phyloP scores from a whole-genome alignment of 2,797 vertebrate species.

The Rhyacichthys aspro region DNA sequence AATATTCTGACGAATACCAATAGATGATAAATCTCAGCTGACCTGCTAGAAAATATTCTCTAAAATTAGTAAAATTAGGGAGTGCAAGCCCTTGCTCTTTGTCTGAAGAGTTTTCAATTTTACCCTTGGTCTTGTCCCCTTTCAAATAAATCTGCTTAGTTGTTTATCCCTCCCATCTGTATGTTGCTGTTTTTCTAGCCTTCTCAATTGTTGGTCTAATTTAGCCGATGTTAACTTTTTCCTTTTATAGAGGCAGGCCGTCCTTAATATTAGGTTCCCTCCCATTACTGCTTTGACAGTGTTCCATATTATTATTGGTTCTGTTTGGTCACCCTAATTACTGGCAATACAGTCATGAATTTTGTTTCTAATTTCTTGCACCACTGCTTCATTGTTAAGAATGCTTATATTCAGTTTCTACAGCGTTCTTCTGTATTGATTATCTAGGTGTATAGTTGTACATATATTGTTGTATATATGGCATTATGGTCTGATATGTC shows the following conservation, averaged over 20 bases:
- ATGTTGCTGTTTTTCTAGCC: background rate
- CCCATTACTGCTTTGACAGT: background rate
- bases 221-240: background rate
- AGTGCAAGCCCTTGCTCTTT: no score
- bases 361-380: slow-evolving; percentile 1
- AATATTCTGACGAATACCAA: no score
- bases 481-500: slow-evolving; percentile 22
- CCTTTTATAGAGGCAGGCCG: background rate
- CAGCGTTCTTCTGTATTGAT: background rate
- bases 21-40: no score
- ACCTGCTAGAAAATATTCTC: no score
- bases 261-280: background rate
- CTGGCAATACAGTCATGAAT: background rate
- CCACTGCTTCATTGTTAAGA: background rate
- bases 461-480: background rate
- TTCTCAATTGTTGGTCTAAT: background rate
- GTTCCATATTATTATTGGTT: slow-evolving; percentile 1
- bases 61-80: no score
- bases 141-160: slow-evolving; percentile 1
- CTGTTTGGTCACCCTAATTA: background rate
- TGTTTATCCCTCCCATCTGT: no score
- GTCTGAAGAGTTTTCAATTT: background rate
- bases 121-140: background rate
- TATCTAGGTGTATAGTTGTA: background rate
- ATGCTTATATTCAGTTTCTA: slow-evolving; percentile 2